Conservation (phyloP, 1,140 invertebrate genomes). For the Zaprionus gabonicus region DNA sequence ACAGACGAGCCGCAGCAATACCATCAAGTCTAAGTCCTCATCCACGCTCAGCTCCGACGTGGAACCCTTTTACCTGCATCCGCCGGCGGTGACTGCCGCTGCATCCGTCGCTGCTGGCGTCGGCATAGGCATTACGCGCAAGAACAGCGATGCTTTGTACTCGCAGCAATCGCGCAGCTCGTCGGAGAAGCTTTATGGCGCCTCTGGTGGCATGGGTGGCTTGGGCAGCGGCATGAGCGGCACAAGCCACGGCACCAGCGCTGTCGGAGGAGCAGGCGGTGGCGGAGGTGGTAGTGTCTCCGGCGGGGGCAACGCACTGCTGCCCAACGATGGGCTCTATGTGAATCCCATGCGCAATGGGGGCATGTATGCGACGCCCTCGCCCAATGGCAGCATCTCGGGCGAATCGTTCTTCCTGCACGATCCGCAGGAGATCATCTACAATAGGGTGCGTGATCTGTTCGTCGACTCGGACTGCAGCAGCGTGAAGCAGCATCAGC, state of each 20-base stretch:
- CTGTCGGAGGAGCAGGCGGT: slow-evolving; percentile 14
- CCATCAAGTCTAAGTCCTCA: slow-evolving; percentile 83
- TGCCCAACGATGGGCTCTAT: slow-evolving; percentile 91
- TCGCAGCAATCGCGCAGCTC: slow-evolving; percentile 80
- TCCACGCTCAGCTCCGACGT: slow-evolving; percentile 83
- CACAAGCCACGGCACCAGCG: not conserved
- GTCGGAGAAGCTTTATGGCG: slow-evolving; percentile 82
- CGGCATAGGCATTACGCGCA: slow-evolving; percentile 48
- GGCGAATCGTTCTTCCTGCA: slow-evolving; percentile 93
- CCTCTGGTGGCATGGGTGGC: slow-evolving; percentile 16
- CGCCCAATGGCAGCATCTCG: slow-evolving; percentile 81
- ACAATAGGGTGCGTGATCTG: slow-evolving; percentile 91
- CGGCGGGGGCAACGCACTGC: slow-evolving; percentile 35
- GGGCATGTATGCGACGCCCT: slow-evolving; percentile 73
- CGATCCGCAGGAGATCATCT: slow-evolving; percentile 90
- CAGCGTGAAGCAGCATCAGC: slow-evolving; percentile 69
- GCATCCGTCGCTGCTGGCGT: slow-evolving; percentile 41
- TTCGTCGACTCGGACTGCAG: slow-evolving; percentile 87
- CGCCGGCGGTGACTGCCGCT: slow-evolving; percentile 84
- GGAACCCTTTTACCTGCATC: slow-evolving; percentile 91
- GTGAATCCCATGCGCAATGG: slow-evolving; percentile 90
- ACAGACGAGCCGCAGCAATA: slow-evolving; percentile 80
- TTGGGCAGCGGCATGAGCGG: not conserved
- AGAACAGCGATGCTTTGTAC: slow-evolving; percentile 74
- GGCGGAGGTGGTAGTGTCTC: slow-evolving; percentile 35